Percentiles rank a stretch among this genome's conserved stretches.
These are phyloP conservation scores for Notarius lentiginosus DNA, from an alignment of 2,113 vertebrate genomes.

Conservation along the genomic window DNA sequence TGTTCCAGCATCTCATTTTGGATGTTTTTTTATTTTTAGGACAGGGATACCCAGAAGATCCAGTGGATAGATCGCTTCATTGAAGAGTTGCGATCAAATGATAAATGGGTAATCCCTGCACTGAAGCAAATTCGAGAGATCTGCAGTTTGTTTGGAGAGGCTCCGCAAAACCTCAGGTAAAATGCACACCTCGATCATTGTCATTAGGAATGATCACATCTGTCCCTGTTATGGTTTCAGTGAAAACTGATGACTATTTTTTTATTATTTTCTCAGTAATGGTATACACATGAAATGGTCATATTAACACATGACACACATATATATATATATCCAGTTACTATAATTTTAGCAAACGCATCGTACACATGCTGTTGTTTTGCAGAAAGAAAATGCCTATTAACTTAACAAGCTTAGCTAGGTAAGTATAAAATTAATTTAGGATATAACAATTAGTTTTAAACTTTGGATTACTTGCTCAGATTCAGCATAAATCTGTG, in stretches of 20 bases:
- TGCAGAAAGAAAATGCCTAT: slow-evolving; percentile 80
- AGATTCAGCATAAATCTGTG: slow-evolving; percentile 6
- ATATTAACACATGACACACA: neutral
- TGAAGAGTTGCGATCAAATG: slow-evolving; percentile 98
- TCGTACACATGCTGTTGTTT: slow-evolving; percentile 76
- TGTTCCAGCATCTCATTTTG: neutral
- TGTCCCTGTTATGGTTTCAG: neutral
- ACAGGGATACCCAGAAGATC: slow-evolving; percentile 97
- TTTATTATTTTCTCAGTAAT: neutral
- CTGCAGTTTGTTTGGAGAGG: slow-evolving; percentile 99
- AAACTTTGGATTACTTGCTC: slow-evolving; percentile 30
- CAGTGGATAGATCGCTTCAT: slow-evolving; percentile 99
- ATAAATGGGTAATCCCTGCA: slow-evolving; percentile 99
- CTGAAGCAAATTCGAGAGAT: slow-evolving; percentile 99
- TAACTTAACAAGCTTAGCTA: slow-evolving; percentile 78
- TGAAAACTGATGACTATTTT: neutral
- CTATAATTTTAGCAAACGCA: slow-evolving; percentile 62
- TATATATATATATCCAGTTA: neutral
- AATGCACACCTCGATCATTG: neutral
- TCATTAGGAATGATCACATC: neutral
- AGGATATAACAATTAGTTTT: slow-evolving; percentile 61
- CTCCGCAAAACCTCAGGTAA: slow-evolving; percentile 98
- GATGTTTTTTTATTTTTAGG: slow-evolving; percentile 71
- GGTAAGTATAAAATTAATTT: slow-evolving; percentile 74
- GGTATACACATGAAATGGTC: neutral